Evolutionary conservation across 2,888 invertebrate genomes (phyloP).

Genomic region (Synanthedon vespiformis): DNA sequence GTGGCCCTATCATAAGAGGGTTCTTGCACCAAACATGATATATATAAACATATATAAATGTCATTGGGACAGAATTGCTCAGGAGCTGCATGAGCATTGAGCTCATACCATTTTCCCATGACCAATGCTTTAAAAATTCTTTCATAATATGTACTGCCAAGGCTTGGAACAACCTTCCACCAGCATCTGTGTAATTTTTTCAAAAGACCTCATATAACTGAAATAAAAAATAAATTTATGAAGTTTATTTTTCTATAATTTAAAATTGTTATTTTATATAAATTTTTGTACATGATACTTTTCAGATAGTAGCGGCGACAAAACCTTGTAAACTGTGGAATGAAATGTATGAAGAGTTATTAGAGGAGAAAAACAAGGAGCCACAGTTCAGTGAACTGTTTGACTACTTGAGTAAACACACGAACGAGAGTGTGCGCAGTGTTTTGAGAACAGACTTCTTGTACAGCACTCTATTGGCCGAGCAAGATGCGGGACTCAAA

Average conservation of each 20-base stretch:
- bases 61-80: no score
- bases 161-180: no score
- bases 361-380: conserved; percentile 58
- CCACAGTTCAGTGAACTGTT: conserved; percentile 73
- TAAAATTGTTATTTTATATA: not conserved
- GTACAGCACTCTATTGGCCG: conserved; percentile 77
- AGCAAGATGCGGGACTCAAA: conserved; percentile 72
- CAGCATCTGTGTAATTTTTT: no score
- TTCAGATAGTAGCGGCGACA: conserved; percentile 48
- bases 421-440: conserved; percentile 57
- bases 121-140: no score
- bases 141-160: no score
- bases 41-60: no score
- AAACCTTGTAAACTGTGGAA: conserved; percentile 48
- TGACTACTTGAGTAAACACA: conserved; percentile 68
- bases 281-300: conserved; percentile 1
- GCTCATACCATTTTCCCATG: no score
- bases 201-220: no score
- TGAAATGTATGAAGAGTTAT: conserved; percentile 57
- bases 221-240: no score
- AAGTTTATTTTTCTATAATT: not conserved
- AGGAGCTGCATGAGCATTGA: no score
- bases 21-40: no score
- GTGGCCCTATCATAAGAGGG: no score
- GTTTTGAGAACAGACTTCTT: conserved; percentile 78